Evolutionary conservation across 2,113 vertebrate genomes (phyloP), one percentile per base, ranked within the genome.

Genomic region (Galeopterus variegatus): DNA sequence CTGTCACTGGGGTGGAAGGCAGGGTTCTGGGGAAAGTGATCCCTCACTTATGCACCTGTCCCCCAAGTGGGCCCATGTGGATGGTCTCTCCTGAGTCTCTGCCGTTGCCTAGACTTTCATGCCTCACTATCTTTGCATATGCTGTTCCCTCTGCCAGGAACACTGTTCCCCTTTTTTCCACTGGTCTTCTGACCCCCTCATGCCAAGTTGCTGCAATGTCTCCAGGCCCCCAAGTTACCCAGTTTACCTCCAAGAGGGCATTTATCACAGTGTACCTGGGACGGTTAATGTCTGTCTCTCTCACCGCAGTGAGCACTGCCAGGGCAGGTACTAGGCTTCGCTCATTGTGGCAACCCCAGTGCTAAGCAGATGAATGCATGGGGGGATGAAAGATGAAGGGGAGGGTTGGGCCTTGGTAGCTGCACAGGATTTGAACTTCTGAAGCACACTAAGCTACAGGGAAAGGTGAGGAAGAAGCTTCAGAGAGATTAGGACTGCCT

Each of bases 231-330:
- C 28, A 58, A 33, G 13, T 75, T 69, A 82, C 76, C 54, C 56
- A 18, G n/a, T 31, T 3, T 21, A 4, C 52, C 56, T 77, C 33
- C 52, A 36, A 26, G n/a, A 67, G 70, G 48, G 45, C 48, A 48
- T 31, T 86, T 48, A 65, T 45, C 69, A 41, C 26, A 48, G n/a
- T 24, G 41, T 28, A 2, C 76, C 85, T 31, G 26, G 17, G 33
- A 45, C 75, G 65, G 9, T n/a, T 73, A 65, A 48, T 17, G 21
- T 69, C 73, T 36, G 26, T 28, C 54, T 76, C 23, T 19, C 9
- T 26, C 1, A 0, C n/a, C 23, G 76, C 23, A 48, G 14, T 21
- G 11, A 1, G 0, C 10, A 31, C 8, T 0, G 24, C 58, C 31
- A 54, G 24, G 52, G 41, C 28, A 69, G 33, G 33, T 70, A 7